phyloP scores from a whole-genome alignment of 2,113 vertebrate species.

The Brachypteracias leptosomus region DNA sequence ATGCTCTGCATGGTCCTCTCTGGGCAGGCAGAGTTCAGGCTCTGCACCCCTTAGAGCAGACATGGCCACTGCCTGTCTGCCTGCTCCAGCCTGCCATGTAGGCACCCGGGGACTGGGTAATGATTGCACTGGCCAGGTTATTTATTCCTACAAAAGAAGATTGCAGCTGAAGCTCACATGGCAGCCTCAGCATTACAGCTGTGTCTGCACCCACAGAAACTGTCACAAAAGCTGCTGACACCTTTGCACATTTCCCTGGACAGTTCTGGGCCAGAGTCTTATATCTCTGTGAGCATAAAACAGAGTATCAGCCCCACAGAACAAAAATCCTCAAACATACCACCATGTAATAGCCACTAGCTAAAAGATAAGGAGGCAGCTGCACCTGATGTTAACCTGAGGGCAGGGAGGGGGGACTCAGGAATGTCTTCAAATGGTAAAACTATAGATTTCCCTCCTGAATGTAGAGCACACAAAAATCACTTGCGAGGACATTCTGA shows the following conservation, averaged over 20 bases:
- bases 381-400: background rate
- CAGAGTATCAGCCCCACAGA: background rate
- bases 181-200: background rate
- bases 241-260: too few species aligned
- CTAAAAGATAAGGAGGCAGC: background rate
- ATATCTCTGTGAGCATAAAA: background rate
- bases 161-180: background rate
- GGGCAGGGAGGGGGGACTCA: fast-evolving
- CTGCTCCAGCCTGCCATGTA: background rate
- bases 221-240: background rate
- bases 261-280: background rate
- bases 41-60: background rate
- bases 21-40: background rate
- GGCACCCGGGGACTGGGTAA: background rate
- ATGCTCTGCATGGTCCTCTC: background rate
- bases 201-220: background rate
- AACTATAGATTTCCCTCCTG: background rate
- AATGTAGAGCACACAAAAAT: background rate
- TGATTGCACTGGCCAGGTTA: background rate
- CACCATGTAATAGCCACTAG: background rate
- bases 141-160: background rate
- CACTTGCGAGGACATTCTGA: background rate
- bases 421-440: background rate
- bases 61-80: background rate
- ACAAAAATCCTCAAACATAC: background rate